These are phyloP conservation scores for Gambusia yucatana DNA, from an alignment of 2,797 vertebrate species.

Conservation along the genomic window DNA sequence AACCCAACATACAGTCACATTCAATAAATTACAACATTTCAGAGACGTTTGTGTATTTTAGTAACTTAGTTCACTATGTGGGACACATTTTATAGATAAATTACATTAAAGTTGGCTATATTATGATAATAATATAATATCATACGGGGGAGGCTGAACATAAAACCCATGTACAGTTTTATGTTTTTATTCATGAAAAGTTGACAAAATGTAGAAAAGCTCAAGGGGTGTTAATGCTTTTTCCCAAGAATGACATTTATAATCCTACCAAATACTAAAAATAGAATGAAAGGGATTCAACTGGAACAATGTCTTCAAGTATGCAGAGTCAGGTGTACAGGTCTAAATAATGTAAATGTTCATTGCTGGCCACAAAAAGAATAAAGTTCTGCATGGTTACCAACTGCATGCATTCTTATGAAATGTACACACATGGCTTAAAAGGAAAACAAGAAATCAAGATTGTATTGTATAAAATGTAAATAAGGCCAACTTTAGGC, in stretches of 20 bases:
- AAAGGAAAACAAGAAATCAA: slow-evolving; percentile 70
- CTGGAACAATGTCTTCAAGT: slow-evolving; percentile 3
- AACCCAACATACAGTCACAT: not conserved
- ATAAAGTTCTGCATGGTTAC: slow-evolving; percentile 27
- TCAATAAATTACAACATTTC: not conserved
- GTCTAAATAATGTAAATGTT: not conserved
- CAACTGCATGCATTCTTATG: slow-evolving; percentile 27
- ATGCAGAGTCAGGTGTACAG: not conserved
- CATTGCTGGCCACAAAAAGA: not conserved
- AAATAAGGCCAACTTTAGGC: slow-evolving; percentile 83
- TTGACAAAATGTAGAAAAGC: not conserved
- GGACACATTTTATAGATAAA: not conserved
- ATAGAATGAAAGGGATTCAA: not conserved
- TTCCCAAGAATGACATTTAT: not conserved
- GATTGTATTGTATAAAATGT: slow-evolving; percentile 75
- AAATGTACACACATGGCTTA: slow-evolving; percentile 66
- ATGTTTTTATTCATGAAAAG: not conserved
- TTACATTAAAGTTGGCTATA: not conserved
- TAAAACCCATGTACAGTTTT: not conserved
- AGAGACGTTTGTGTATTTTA: not conserved
- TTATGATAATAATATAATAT: too few relatives aligned
- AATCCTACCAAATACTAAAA: not conserved
- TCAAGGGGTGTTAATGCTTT: not conserved
- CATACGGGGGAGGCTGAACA: not conserved
- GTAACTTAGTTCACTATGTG: not conserved